Base-by-base conservation (phyloP, 2,113 vertebrate species). In the Polypterus bichir region DNA sequence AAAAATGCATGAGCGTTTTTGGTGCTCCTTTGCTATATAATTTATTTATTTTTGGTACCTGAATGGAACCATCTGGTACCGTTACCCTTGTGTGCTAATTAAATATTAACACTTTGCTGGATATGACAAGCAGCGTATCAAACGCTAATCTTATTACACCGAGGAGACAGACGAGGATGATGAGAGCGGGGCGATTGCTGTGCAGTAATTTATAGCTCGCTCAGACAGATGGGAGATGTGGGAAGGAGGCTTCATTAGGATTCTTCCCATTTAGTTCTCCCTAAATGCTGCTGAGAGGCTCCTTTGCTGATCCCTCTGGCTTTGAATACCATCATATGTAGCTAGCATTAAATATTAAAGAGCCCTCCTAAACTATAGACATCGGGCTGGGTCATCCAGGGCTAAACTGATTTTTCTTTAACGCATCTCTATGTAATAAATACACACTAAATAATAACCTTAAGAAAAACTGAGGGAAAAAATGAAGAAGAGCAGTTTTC, bases 1-100 rank as follows among this genome's bases (percentile, higher is more conserved):
- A 79, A 82, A 81, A 77, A 80, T 79, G 74, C 64, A 80, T 80
- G 73, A 4, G 54, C 52, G 66, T 66, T 65, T 76, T 79, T 77
- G 75, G 70, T 71, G 68, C 67, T 68, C 9, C 57, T 59, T 46
- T 75, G 27, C 27, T 27, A 27, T 27, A 27, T 27, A 27, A 27
- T 27, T 27, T 27, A 27, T 27, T 27, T 27, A 27, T 77, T 66
- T 73, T 63, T 57, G 62, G 59, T 58, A 70, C 70, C 75, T 68
- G 68, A 77, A 59, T 9, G 64, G 61, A 66, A 70, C 76, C 76
- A 77, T 77, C 75, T 77, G 77, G 76, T 69, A 55, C 49, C 60
- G 59, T 64, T 68, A 60, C 9, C 54, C 62, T 58, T 51, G 67
- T 76, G 80, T 74, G 71, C 74, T 75, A 46, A 59, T 79, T 69